Base-by-base conservation (phyloP, 2,797 vertebrate species). In the Poecilia wingei region DNA sequence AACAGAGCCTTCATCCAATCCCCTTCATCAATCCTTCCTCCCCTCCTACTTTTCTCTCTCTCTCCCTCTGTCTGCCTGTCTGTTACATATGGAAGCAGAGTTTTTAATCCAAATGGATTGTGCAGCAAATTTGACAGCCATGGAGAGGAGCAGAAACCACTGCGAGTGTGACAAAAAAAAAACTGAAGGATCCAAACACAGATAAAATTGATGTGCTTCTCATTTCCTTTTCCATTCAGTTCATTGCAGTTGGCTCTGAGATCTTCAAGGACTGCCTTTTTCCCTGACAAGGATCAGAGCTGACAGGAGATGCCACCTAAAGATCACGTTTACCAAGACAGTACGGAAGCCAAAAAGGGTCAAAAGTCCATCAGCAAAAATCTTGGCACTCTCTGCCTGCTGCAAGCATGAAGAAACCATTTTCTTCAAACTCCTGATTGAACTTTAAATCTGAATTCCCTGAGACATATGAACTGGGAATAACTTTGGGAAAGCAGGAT, bases 41-140 rank as follows among this genome's bases (percentile, higher is more conserved):
- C 72, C 12, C 41, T 46, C 75, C 68, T 74, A 53, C 20, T 22
- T 47, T 49, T 72, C 71, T 51, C 68, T 39, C 78, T 31, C 78
- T 51, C 79, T 16, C 72, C 16, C 81, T 70, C 72, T 74, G 70
- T 74, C 80, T 59, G 80, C 71, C 78, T 49, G 73, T 76, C 75
- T 53, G 76, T 61, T 77, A 76, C 53, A 59, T 72, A 78, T 76
- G 86, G 89, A 87, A 88, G 93, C 92, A 92, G 89, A 90, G 83
- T 91, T 90, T 94, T 94, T 95, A 96, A 96, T 96, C 95, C 93
- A 94, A 93, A 89, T 95, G 92, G 89, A 83, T 96, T 96, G 96
- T 59, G 45, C 81, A 82, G 90, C 90, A 94, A 93, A 95, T 94
- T 95, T 93, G 93, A 91, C 74, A 89, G 91, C 93, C 82, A 89